A percentile compares a stretch with the other conserved stretches of the same genome.
Evolutionary conservation across 2,888 invertebrate genomes (phyloP).

Genomic region (Hemicrepidius hirtus): DNA sequence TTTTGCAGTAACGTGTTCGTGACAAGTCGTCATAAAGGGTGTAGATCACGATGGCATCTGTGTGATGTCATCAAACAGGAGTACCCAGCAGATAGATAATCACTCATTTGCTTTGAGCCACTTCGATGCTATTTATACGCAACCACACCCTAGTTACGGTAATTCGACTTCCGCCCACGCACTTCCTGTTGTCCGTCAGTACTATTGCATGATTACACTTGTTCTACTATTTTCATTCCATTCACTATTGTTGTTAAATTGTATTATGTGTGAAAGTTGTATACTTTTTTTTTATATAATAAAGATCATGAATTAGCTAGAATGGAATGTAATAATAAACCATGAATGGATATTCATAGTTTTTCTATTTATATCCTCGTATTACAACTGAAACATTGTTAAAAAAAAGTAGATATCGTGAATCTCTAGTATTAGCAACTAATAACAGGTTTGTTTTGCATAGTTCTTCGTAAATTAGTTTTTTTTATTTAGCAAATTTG

Average conservation of each 20-base stretch:
- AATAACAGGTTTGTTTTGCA: too few species aligned
- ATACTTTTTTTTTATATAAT: too few species aligned
- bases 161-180: constrained; percentile 62
- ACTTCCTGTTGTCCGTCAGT: constrained; percentile 57
- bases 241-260: constrained; percentile 31
- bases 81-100: constrained; percentile 25
- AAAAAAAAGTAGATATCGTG: too few species aligned
- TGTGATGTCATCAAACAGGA: constrained; percentile 20
- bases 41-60: constrained; percentile 20
- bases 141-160: constrained; percentile 58
- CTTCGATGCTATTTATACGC: constrained; percentile 36
- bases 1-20: constrained; percentile 14
- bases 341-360: too few species aligned
- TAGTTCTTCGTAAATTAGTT: too few species aligned
- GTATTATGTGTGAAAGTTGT: neutral
- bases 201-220: constrained; percentile 52
- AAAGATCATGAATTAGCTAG: too few species aligned
- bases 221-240: constrained; percentile 36
- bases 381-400: too few species aligned
- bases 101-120: constrained; percentile 34
- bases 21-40: constrained; percentile 28
- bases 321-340: too few species aligned
- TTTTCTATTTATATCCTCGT: too few species aligned
- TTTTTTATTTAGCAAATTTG: too few species aligned
- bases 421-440: too few species aligned